These are phyloP conservation scores for Pseudoips prasinana DNA, from an alignment of 2,888 invertebrate genomes.

Conservation along the genomic window DNA sequence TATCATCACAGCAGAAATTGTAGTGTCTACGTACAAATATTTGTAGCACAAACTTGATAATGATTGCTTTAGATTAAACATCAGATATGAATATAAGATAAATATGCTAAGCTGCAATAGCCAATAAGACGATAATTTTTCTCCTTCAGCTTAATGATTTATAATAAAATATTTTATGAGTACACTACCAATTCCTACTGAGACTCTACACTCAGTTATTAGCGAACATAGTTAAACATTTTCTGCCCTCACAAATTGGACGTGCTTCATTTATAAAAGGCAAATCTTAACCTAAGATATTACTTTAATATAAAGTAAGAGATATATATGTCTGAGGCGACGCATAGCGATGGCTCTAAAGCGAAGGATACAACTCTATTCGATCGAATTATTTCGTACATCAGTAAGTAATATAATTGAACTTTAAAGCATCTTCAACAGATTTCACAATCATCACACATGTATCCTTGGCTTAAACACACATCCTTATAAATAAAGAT, in stretches of 20 bases:
- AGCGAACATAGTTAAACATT: slow-evolving; percentile 46
- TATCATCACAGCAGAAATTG: slow-evolving; percentile 5
- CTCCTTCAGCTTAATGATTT: too few relatives aligned
- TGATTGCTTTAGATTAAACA: too few relatives aligned
- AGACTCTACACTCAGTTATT: slow-evolving; percentile 23
- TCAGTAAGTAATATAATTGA: too few relatives aligned
- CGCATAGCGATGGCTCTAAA: slow-evolving; percentile 17
- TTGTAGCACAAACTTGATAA: too few relatives aligned
- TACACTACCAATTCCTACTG: too few relatives aligned
- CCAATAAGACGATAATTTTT: too few relatives aligned
- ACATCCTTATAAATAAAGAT: slow-evolving; percentile 19
- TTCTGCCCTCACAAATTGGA: slow-evolving; percentile 61
- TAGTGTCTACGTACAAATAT: background rate
- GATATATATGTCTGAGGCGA: slow-evolving; percentile 23
- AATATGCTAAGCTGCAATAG: too few relatives aligned
- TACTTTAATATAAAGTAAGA: slow-evolving; percentile 70
- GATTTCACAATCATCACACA: too few relatives aligned
- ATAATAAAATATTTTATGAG: too few relatives aligned
- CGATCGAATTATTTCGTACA: too few relatives aligned
- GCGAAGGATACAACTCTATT: slow-evolving; percentile 22
- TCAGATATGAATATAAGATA: too few relatives aligned
- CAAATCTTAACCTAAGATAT: slow-evolving; percentile 59
- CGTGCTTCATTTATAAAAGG: slow-evolving; percentile 61
- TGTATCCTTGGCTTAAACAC: slow-evolving; percentile 22
- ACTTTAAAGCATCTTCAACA: too few relatives aligned